Evolutionary conservation across 2,888 invertebrate species (phyloP).

Genomic region (Byasa hedistus): DNA sequence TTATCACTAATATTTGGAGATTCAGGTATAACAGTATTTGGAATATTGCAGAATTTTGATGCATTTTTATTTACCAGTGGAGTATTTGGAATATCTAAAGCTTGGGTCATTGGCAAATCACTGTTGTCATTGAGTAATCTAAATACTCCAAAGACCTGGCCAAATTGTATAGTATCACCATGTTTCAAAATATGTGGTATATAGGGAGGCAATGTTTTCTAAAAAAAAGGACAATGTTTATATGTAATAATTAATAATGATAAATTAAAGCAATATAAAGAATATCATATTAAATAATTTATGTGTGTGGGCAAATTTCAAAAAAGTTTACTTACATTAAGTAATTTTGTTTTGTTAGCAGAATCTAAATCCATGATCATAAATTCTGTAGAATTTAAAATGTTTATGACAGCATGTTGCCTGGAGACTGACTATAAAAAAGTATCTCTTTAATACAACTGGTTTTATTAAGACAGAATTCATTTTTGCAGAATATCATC

Average conservation of each 20-base stretch:
- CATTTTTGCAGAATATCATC: too few species aligned
- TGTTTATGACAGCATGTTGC: constrained; percentile 72
- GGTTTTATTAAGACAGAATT: neutral
- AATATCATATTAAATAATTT: too few species aligned
- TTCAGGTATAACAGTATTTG: constrained; percentile 59
- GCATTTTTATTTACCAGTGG: constrained; percentile 46
- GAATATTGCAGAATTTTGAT: constrained; percentile 45
- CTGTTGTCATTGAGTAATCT: constrained; percentile 58
- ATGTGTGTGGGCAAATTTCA: too few species aligned
- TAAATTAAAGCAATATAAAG: too few species aligned
- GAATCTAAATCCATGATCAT: constrained; percentile 73
- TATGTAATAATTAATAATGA: too few species aligned
- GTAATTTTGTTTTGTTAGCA: constrained; percentile 65
- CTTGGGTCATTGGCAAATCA: constrained; percentile 68
- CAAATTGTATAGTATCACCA: constrained; percentile 70
- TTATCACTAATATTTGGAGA: constrained; percentile 71
- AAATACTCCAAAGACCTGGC: constrained; percentile 66
- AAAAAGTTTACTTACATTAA: constrained; percentile 50
- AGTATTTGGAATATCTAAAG: constrained; percentile 63
- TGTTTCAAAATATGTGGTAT: constrained; percentile 59
- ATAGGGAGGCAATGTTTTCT: constrained; percentile 63
- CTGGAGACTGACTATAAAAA: constrained; percentile 67
- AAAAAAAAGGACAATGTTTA: too few species aligned
- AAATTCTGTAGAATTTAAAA: constrained; percentile 53
- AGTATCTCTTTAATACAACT: neutral